Percentiles rank a stretch among this genome's conserved stretches.
Conservation (phyloP, 2,113 vertebrate genomes). For the Xiphorhynchus elegans region DNA sequence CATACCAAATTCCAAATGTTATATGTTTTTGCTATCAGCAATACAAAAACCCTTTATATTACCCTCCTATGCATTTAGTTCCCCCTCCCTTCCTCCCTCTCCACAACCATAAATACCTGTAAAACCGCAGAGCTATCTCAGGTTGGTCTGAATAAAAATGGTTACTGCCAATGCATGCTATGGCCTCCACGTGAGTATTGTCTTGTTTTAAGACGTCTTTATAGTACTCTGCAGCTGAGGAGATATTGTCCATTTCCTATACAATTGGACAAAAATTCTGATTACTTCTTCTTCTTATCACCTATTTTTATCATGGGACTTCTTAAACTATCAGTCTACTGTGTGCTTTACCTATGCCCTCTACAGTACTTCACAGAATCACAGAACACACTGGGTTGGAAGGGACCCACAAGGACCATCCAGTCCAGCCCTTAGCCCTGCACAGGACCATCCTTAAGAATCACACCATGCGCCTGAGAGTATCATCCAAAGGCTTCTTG, state of each 20-base stretch:
- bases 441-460: neutral
- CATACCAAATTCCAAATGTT: neutral
- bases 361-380: neutral
- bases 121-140: constrained; percentile 94
- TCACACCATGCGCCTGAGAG: neutral
- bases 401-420: neutral
- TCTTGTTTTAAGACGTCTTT: constrained; percentile 96
- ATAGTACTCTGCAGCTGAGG: constrained; percentile 90
- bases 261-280: neutral
- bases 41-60: neutral
- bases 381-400: neutral
- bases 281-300: constrained; percentile 15
- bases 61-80: neutral
- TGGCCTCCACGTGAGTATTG: constrained; percentile 94
- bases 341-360: neutral
- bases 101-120: constrained; percentile 78
- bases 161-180: constrained; percentile 95
- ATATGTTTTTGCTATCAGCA: neutral
- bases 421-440: neutral
- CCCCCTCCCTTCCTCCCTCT: neutral
- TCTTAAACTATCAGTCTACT: neutral
- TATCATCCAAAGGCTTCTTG: neutral
- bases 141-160: constrained; percentile 98
- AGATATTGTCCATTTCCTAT: constrained; percentile 94
- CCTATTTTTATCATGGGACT: neutral